Evolutionary conservation across 2,888 invertebrate genomes (phyloP).

Genomic region (Diarsia rubi): DNA sequence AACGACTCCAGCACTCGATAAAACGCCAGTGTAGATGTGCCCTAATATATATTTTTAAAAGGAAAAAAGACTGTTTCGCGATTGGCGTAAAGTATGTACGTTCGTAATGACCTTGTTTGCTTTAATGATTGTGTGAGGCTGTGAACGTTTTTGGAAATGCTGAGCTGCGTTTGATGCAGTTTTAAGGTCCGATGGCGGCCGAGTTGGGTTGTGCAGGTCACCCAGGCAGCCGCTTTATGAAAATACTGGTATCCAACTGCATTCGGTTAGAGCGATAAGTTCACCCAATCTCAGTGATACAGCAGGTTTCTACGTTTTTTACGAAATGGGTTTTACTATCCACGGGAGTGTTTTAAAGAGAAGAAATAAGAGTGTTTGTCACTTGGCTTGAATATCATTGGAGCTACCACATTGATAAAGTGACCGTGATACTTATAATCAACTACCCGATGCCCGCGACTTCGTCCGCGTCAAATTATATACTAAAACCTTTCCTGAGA

Average conservation of each 20-base stretch:
- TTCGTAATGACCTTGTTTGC: constrained; percentile 35
- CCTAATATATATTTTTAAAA: constrained; percentile 64
- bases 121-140: constrained; percentile 13
- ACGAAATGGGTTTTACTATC: too few species aligned
- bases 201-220: too few species aligned
- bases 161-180: neutral
- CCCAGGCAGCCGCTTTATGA: too few species aligned
- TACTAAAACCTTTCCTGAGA: too few species aligned
- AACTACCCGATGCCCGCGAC: too few species aligned
- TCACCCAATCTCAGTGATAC: too few species aligned
- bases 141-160: neutral
- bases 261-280: too few species aligned
- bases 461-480: too few species aligned
- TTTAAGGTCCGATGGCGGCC: too few species aligned
- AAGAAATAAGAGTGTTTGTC: too few species aligned
- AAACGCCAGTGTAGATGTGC: constrained; percentile 67
- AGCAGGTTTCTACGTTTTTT: neutral
- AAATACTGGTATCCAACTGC: too few species aligned
- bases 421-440: neutral
- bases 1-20: constrained; percentile 67
- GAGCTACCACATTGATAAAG: neutral
- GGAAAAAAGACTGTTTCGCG: constrained; percentile 27
- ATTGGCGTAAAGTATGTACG: constrained; percentile 17
- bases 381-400: neutral
- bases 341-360: neutral